Conservation (phyloP, 2,113 vertebrate genomes). For the Patagioenas fasciata region DNA sequence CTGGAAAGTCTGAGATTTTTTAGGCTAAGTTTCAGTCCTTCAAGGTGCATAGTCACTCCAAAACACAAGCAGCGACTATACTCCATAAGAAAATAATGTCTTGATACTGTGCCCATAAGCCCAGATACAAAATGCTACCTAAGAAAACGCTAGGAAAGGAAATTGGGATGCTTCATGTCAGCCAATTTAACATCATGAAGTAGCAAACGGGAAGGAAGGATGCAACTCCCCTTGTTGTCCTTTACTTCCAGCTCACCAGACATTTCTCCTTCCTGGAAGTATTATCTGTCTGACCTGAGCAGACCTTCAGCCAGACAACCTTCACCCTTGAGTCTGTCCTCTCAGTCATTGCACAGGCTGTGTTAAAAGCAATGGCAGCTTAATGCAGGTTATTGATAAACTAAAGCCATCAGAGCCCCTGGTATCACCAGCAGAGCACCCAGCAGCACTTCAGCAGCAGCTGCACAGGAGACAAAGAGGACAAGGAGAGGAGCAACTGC, state of each 20-base stretch:
- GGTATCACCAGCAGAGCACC: background rate
- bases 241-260: background rate
- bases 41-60: background rate
- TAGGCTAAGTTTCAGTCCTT: background rate
- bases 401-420: background rate
- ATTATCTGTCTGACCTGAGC: background rate
- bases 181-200: background rate
- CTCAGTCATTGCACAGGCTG: background rate
- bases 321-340: background rate
- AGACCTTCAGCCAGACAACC: background rate
- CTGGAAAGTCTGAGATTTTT: background rate
- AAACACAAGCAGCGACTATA: background rate
- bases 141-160: background rate
- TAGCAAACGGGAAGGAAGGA: background rate
- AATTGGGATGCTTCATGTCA: background rate
- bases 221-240: background rate
- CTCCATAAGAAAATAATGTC: background rate
- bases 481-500: background rate
- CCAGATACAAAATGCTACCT: background rate
- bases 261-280: background rate
- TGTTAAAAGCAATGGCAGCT: background rate
- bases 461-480: background rate
- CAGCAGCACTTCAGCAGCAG: background rate
- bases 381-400: background rate
- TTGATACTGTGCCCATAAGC: background rate